Base-by-base conservation (phyloP, 2,888 invertebrate genomes). In the Corythucha ciliata region DNA sequence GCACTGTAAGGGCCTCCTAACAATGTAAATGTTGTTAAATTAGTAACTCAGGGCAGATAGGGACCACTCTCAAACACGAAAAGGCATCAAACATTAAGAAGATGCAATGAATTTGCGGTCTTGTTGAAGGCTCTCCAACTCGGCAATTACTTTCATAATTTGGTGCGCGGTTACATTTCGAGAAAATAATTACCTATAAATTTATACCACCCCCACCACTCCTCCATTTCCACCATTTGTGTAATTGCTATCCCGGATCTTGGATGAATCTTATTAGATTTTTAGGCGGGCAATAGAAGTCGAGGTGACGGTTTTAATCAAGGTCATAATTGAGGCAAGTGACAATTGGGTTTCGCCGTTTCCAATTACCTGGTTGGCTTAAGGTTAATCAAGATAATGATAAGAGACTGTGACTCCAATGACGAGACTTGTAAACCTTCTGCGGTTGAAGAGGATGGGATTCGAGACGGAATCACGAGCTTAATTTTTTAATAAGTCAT, bases 131-230 rank as follows among this genome's bases (percentile, higher is more conserved):
- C 51, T 45, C n/a, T n/a, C n/a, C 37, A 51, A 45, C 51, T 51
- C 51, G 45, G 51, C 51, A 51, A 51, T 51, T 51, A 51, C 51
- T 51, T 51, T 45, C 51, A 51, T 51, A 51, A 51, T 51, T 51
- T 37, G 51, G 51, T 51, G 32, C 36, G 44, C 36, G 42, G 32
- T 21, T 41, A 33, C 48, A 48, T 47, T 48, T 41, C 52, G 40
- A 33, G 53, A 53, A 52, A 48, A 53, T 53, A 53, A 53, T 53
- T 53, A 53, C 53, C 53, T 53, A 53, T 53, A 48, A 53, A 53
- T 53, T 53, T 37, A 40, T 45, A 41, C 46, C 52, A 18, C 18
- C n/a, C n/a, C n/a, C n/a, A n/a, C n/a, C 33, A 33, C 33, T 33
- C 14, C 33, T 14, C 14, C 33, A 16, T 18, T 33, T 33, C 33